A percentile compares a stretch with the other conserved stretches of the same genome.
phyloP scores from a whole-genome alignment of 2,113 vertebrate genomes.

The Chionis minor region DNA sequence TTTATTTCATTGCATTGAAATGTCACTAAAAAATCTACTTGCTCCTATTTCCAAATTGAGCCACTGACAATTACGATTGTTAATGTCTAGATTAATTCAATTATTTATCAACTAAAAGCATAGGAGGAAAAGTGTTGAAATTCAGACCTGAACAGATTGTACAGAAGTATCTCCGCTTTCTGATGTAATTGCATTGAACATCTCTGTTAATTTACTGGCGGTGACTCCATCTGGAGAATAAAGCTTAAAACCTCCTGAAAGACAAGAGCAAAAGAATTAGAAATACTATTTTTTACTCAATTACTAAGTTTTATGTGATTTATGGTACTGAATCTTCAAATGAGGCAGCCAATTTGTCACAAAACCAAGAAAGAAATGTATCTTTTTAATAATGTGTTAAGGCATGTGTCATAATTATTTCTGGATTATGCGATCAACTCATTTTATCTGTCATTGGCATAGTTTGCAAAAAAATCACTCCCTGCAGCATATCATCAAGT shows the following conservation, averaged over 20 bases:
- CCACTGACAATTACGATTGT: not conserved
- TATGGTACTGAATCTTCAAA: not conserved
- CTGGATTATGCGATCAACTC: not conserved
- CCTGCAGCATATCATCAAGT: not conserved
- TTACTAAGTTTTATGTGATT: not conserved
- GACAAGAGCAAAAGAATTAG: not conserved
- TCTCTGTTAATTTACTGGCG: constrained; percentile 55
- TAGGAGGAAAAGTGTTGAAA: not conserved
- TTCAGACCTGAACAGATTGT: constrained; percentile 69
- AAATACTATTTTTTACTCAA: not conserved
- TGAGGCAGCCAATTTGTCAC: not conserved
- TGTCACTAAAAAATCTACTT: not conserved
- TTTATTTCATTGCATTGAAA: not conserved
- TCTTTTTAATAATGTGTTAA: not conserved
- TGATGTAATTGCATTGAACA: constrained; percentile 67
- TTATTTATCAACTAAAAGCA: not conserved
- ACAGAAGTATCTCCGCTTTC: constrained; percentile 53
- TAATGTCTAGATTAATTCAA: not conserved
- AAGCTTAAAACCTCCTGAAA: constrained; percentile 62
- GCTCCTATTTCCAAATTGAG: not conserved
- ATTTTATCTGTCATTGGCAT: not conserved
- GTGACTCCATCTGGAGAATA: not conserved
- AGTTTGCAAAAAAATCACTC: not conserved
- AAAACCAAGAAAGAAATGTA: not conserved
- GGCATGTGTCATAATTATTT: not conserved